Conservation (phyloP, 2,888 invertebrate species). For the Clistopyga incitator region DNA sequence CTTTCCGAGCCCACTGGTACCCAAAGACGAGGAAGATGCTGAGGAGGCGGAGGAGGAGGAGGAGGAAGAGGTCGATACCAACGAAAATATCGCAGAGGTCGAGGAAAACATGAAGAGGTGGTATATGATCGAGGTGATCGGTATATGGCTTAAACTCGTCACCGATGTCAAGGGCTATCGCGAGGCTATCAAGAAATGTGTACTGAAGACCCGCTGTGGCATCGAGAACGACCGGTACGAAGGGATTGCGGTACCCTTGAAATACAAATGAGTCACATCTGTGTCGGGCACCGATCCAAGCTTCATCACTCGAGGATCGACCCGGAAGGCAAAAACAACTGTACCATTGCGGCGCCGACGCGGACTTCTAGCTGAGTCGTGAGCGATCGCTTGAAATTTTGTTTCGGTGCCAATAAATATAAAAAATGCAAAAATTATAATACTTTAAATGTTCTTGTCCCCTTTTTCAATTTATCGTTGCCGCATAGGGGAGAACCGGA, state of each 20-base stretch:
- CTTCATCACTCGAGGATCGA: not conserved
- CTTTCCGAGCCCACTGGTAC: conserved; percentile 69
- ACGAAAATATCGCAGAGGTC: conserved; percentile 53
- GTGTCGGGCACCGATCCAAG: conserved; percentile 57
- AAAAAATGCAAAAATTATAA: conserved; percentile 25
- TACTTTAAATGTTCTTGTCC: not conserved
- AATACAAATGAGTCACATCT: conserved; percentile 67
- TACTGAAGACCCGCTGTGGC: conserved; percentile 68
- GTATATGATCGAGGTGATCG: conserved; percentile 73
- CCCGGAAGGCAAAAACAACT: conserved; percentile 24
- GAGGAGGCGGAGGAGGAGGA: conserved; percentile 59
- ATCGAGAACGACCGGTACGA: conserved; percentile 70
- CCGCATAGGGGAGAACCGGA: too few species aligned
- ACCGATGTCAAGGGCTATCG: conserved; percentile 69
- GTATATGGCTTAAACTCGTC: conserved; percentile 69
- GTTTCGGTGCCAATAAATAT: conserved; percentile 50
- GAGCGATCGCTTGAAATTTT: conserved; percentile 33
- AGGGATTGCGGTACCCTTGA: conserved; percentile 71
- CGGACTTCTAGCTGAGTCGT: conserved; percentile 4
- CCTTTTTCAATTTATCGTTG: too few species aligned
- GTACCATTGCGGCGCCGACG: conserved; percentile 1
- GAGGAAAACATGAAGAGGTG: conserved; percentile 70
- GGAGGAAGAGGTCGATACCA: conserved; percentile 35
- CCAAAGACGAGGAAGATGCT: conserved; percentile 22
- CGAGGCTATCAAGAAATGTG: conserved; percentile 67